phyloP scores from a whole-genome alignment of 2,888 invertebrate genomes.

The Agonopterix subpropinquella region DNA sequence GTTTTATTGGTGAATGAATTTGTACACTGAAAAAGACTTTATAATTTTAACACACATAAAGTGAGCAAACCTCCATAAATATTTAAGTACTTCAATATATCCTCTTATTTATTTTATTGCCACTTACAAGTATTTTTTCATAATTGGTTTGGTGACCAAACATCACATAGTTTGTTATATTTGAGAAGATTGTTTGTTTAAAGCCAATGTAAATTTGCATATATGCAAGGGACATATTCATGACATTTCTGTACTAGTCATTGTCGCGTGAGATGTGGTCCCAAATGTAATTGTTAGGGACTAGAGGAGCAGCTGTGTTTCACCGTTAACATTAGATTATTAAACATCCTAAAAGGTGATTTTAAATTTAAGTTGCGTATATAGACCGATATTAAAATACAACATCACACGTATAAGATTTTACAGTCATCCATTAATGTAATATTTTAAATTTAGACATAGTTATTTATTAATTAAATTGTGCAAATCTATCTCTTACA shows the following conservation, averaged over 20 bases:
- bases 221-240: too few species aligned
- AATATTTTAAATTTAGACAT: conserved; percentile 14
- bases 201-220: too few species aligned
- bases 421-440: conserved; percentile 22
- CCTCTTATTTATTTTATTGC: conserved; percentile 27
- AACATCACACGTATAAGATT: conserved; percentile 24
- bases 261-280: conserved; percentile 17
- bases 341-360: conserved; percentile 10
- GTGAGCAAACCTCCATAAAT: conserved; percentile 39
- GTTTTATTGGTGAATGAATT: conserved; percentile 16
- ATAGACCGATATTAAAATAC: conserved; percentile 23
- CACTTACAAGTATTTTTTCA: conserved; percentile 18
- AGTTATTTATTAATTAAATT: conserved; percentile 11
- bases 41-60: conserved; percentile 20
- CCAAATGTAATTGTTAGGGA: conserved; percentile 18
- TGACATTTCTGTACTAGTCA: background rate
- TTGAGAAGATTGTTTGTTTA: background rate
- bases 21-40: background rate
- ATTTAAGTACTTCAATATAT: conserved; percentile 36
- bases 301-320: conserved; percentile 1
- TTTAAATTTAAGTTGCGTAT: conserved; percentile 20
- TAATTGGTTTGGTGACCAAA: background rate
- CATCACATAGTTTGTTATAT: conserved; percentile 2
- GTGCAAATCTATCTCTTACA: conserved; percentile 19
- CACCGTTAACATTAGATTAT: conserved; percentile 9